These are phyloP conservation scores for Lagocephalus sceleratus DNA, from an alignment of 2,797 vertebrate genomes.

Conservation along the genomic window DNA sequence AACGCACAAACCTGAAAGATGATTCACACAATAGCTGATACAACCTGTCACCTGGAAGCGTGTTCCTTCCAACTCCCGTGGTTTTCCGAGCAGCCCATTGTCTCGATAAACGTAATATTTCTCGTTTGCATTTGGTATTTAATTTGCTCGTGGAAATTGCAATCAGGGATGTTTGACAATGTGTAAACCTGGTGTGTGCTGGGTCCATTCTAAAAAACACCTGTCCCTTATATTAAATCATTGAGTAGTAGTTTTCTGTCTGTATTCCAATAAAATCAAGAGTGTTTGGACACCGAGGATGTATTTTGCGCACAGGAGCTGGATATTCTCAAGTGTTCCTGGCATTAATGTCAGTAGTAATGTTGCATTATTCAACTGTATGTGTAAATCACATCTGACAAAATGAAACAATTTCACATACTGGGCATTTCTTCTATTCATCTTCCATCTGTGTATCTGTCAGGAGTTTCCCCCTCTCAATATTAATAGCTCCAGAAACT, in stretches of 20 bases:
- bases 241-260: conserved; percentile 7
- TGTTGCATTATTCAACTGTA: not conserved
- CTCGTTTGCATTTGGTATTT: no score
- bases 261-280: not conserved
- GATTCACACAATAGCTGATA: conserved; percentile 28
- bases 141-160: no score
- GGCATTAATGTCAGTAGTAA: not conserved
- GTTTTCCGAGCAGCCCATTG: conserved; percentile 21
- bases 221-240: no score
- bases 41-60: conserved; percentile 15
- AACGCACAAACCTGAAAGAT: conserved; percentile 20
- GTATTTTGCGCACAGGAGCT: not conserved
- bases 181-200: conserved; percentile 21
- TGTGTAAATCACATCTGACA: not conserved
- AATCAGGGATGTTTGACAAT: no score
- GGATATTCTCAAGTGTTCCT: not conserved
- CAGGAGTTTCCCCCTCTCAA: no score
- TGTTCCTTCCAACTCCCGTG: conserved; percentile 5
- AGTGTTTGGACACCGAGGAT: not conserved
- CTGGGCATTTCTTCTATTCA: not conserved
- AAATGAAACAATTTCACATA: not conserved
- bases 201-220: conserved; percentile 1
- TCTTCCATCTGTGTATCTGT: not conserved
- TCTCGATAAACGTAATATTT: conserved; percentile 15
- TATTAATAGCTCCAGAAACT: not conserved